These are phyloP conservation scores for Sarcophaga carnaria DNA, from an alignment of 2,888 invertebrate genomes.

Conservation along the genomic window DNA sequence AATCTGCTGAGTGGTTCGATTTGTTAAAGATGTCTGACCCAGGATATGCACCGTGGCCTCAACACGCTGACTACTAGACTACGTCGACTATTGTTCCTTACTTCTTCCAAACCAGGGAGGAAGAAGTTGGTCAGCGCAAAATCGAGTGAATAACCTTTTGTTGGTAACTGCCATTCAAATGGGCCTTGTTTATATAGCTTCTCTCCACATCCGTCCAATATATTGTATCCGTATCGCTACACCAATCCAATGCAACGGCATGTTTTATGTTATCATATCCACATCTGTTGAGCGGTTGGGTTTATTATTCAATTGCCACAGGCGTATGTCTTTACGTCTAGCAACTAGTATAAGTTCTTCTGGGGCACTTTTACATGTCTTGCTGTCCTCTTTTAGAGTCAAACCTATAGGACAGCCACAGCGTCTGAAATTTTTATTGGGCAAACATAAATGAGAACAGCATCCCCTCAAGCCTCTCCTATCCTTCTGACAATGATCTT, in stretches of 20 bases:
- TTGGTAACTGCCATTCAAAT: conserved; percentile 91
- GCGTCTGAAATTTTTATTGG: conserved; percentile 86
- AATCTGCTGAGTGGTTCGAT: no score
- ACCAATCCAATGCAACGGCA: conserved; percentile 94
- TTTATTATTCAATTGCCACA: conserved; percentile 87
- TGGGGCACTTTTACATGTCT: conserved; percentile 88
- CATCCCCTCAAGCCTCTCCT: conserved; percentile 85
- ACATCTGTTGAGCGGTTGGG: conserved; percentile 84
- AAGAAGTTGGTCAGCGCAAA: conserved; percentile 79
- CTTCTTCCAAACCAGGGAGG: no score
- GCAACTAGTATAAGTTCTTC: conserved; percentile 91
- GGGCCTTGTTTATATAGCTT: conserved; percentile 91
- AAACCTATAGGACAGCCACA: conserved; percentile 92
- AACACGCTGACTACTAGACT: no score
- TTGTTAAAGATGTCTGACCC: no score
- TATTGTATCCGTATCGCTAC: conserved; percentile 90
- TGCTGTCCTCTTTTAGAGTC: conserved; percentile 87
- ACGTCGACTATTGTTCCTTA: no score
- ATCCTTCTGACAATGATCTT: conserved; percentile 86
- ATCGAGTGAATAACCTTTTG: conserved; percentile 88
- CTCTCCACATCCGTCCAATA: conserved; percentile 95
- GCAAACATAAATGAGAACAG: conserved; percentile 93
- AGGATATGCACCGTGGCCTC: no score
- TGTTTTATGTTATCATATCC: conserved; percentile 90
- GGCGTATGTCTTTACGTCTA: conserved; percentile 90